Evolutionary conservation across 2,113 vertebrate genomes (phyloP).

Genomic region (Tychaedon coryphoeus): DNA sequence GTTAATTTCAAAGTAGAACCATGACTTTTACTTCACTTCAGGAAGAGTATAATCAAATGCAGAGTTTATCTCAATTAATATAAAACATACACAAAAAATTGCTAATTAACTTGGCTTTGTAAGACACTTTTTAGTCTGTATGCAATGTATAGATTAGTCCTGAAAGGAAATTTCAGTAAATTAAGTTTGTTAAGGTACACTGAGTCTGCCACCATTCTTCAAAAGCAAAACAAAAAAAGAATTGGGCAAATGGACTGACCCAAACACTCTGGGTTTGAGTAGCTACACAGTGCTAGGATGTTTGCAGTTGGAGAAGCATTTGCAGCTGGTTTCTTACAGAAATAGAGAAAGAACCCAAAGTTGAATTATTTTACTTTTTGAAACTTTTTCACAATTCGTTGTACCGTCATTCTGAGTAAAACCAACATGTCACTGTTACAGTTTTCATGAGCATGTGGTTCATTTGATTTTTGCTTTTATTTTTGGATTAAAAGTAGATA

Average conservation of each 20-base stretch:
- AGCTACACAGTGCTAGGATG: not conserved
- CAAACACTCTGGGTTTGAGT: accelerated
- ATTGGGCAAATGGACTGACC: not conserved
- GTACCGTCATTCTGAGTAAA: not conserved
- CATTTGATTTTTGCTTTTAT: slow-evolving; percentile 28
- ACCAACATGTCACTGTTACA: not conserved
- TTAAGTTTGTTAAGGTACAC: not conserved
- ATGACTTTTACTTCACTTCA: not conserved
- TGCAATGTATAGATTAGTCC: not conserved
- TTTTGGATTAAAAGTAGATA: slow-evolving; percentile 66
- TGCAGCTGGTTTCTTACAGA: not conserved
- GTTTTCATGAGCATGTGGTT: slow-evolving; percentile 4
- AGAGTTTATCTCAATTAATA: slow-evolving; percentile 1
- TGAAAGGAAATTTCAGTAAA: not conserved
- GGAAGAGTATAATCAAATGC: not conserved
- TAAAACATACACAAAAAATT: not conserved
- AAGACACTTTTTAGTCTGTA: not conserved
- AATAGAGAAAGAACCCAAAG: not conserved
- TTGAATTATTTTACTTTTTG: not conserved
- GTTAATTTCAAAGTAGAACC: not conserved
- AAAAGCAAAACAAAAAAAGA: not conserved
- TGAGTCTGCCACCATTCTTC: not conserved
- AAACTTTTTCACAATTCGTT: not conserved
- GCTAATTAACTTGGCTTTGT: not conserved
- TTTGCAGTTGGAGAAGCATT: not conserved